A percentile compares a stretch with the other conserved stretches of the same genome.
phyloP scores from a whole-genome alignment of 2,113 vertebrate genomes.

The Melanerpes formicivorus region DNA sequence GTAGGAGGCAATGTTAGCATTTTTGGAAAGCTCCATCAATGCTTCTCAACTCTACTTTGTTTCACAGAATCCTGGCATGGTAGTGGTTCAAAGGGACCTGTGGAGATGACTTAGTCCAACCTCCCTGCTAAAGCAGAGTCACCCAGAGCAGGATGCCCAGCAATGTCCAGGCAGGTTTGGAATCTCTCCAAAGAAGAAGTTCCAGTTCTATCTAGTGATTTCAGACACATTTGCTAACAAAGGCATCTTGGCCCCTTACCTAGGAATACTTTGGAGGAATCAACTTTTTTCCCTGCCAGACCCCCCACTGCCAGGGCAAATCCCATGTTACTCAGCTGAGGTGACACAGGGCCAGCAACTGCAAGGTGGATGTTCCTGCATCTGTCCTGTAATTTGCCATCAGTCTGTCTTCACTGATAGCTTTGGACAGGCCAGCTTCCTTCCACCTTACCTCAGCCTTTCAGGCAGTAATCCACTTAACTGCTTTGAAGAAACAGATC shows the following conservation, averaged over 20 bases:
- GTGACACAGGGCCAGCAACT: accelerated
- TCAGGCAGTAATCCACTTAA: too few relatives aligned
- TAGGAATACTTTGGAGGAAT: neutral
- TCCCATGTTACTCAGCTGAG: neutral
- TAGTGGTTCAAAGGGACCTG: too few relatives aligned
- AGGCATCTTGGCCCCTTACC: neutral
- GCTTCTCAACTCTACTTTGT: neutral
- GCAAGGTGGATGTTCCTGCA: neutral
- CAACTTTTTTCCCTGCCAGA: neutral
- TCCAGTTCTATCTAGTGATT: neutral
- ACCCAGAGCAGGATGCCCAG: too few relatives aligned
- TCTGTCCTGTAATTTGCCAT: neutral
- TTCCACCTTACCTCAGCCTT: neutral
- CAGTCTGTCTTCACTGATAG: too few relatives aligned
- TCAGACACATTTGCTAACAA: neutral
- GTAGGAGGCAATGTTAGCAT: neutral
- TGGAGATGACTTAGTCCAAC: too few relatives aligned
- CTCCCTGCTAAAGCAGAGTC: too few relatives aligned
- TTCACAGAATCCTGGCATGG: too few relatives aligned
- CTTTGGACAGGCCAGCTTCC: accelerated
- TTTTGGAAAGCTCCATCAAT: neutral
- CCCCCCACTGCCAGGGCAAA: neutral
- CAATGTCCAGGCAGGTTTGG: too few relatives aligned
- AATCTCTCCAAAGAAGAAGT: neutral
- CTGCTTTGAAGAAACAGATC: neutral